A percentile compares a stretch with the other conserved stretches of the same genome.
phyloP scores from a whole-genome alignment of 2,888 invertebrate species.

The Antheraea assamensis region DNA sequence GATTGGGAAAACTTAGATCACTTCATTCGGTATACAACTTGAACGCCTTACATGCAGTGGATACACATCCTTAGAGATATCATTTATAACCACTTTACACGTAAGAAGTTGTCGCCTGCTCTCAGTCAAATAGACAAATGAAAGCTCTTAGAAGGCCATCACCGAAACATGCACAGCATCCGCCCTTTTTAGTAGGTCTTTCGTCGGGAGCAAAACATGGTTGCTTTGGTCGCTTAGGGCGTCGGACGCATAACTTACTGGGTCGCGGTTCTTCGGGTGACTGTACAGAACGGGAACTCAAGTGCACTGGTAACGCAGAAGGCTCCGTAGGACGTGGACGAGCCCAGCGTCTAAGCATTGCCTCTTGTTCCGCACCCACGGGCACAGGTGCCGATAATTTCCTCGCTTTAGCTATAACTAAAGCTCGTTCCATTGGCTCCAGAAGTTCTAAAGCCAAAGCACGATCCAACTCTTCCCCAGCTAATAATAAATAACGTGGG shows the following conservation, averaged over 20 bases:
- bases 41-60: background rate
- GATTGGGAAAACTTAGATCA: constrained; percentile 14
- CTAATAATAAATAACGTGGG: constrained; percentile 86
- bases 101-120: constrained; percentile 29
- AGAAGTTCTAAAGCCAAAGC: constrained; percentile 72
- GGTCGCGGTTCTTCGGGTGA: constrained; percentile 59
- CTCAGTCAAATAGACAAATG: constrained; percentile 81
- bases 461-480: constrained; percentile 84
- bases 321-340: constrained; percentile 66
- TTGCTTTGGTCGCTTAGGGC: constrained; percentile 64
- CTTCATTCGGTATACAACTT: constrained; percentile 1
- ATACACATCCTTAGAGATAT: background rate
- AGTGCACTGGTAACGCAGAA: constrained; percentile 69
- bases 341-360: constrained; percentile 70
- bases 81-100: constrained; percentile 28
- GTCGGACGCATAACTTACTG: constrained; percentile 63
- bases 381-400: constrained; percentile 71
- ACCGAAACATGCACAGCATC: constrained; percentile 77
- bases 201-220: constrained; percentile 72
- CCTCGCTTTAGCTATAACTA: constrained; percentile 70
- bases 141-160: constrained; percentile 77
- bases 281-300: constrained; percentile 70
- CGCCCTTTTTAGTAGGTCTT: constrained; percentile 55
- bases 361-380: constrained; percentile 73
- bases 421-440: constrained; percentile 72